These are phyloP conservation scores for Pyrocoelia pectoralis DNA, from an alignment of 2,888 invertebrate genomes.

Conservation along the genomic window DNA sequence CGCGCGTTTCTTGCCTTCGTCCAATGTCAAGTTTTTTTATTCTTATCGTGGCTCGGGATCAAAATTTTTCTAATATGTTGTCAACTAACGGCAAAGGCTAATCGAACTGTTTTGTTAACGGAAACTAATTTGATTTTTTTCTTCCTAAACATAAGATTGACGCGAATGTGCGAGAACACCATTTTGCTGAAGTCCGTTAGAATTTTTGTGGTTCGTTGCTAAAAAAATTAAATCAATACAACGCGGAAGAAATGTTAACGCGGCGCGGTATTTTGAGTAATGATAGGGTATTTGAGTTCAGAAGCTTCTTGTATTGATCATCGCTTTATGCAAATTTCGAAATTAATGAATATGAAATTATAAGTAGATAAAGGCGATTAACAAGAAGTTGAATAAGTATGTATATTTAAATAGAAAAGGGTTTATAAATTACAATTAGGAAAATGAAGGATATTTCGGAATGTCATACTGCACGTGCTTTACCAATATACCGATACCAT, in stretches of 20 bases:
- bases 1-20: too few species aligned
- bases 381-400: neutral
- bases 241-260: too few species aligned
- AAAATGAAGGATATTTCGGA: conserved; percentile 7
- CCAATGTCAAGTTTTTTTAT: too few species aligned
- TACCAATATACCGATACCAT: conserved; percentile 24
- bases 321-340: neutral
- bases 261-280: neutral
- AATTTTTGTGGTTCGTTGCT: neutral
- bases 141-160: too few species aligned
- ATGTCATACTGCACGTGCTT: conserved; percentile 27
- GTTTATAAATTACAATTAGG: neutral
- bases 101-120: too few species aligned
- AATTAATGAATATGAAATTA: neutral
- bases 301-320: neutral
- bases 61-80: neutral
- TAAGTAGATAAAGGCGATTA: neutral
- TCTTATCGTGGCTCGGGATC: neutral
- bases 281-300: neutral
- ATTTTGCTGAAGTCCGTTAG: neutral
- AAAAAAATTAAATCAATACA: too few species aligned
- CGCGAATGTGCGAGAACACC: too few species aligned
- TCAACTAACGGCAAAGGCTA: neutral
- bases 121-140: too few species aligned
- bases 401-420: neutral